Conservation (phyloP, 2,113 vertebrate genomes). For the Hydropotes inermis region DNA sequence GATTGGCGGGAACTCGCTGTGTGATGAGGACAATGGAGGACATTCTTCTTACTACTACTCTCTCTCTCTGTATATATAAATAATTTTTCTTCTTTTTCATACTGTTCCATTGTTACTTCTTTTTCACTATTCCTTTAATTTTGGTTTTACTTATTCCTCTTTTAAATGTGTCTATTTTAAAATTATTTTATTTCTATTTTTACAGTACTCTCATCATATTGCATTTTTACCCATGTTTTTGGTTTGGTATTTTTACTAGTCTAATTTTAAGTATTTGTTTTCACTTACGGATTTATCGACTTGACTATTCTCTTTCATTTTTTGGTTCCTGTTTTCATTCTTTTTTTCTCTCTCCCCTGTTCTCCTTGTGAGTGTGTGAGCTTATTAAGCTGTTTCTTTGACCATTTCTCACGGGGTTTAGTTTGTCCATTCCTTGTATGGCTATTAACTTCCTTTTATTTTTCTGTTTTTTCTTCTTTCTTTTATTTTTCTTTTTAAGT, state of each 20-base stretch:
- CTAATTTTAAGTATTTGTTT: not conserved
- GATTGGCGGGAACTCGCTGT: not conserved
- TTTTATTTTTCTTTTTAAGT: not conserved
- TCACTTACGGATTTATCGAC: not conserved
- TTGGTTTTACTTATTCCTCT: not conserved
- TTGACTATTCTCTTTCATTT: not conserved
- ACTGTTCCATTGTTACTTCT: not conserved
- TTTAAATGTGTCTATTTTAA: not conserved
- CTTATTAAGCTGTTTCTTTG: not conserved
- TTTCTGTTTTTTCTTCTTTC: not conserved
- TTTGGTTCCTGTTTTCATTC: not conserved
- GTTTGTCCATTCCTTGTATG: not conserved
- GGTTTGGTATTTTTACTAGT: not conserved
- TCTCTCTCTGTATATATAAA: not conserved
- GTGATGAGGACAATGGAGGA: not conserved
- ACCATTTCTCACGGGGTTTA: not conserved
- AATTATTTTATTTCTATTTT: not conserved
- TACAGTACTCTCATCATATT: not conserved
- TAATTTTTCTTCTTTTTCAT: not conserved
- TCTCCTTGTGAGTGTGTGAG: not conserved
- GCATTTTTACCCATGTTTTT: not conserved
- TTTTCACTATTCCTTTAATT: not conserved
- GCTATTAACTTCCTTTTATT: not conserved
- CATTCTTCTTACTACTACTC: not conserved
- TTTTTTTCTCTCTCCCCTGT: not conserved